Conservation (phyloP, 2,797 vertebrate species). For the Melopsittacus undulatus region DNA sequence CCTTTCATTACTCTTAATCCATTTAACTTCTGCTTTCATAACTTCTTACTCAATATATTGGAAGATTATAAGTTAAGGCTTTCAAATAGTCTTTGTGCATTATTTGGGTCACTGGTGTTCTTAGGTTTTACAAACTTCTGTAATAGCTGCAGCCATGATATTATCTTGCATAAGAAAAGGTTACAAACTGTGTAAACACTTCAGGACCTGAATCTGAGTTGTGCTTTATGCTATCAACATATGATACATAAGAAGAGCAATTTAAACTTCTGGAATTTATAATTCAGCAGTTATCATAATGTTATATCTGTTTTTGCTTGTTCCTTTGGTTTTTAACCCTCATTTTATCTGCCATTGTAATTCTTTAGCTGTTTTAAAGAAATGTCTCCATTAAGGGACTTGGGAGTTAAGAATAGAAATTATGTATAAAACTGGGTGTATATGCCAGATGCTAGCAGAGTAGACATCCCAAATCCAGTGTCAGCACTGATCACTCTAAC, state of each 20-base stretch:
- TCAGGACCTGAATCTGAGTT: neutral
- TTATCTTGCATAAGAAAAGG: neutral
- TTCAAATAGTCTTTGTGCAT: neutral
- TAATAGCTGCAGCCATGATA: neutral
- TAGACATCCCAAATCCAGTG: fast-evolving
- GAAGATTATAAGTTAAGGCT: neutral
- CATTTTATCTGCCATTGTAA: neutral
- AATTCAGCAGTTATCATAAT: neutral
- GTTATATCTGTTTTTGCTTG: neutral
- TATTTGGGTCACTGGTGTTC: neutral
- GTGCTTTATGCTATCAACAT: neutral
- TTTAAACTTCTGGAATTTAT: neutral
- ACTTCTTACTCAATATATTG: neutral
- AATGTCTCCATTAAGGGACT: neutral
- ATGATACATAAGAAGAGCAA: neutral
- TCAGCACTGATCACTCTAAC: neutral
- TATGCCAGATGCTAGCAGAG: neutral
- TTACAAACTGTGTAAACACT: neutral
- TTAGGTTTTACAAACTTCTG: neutral
- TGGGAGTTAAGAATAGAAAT: fast-evolving
- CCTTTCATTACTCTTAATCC: constrained; percentile 36
- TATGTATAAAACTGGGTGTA: neutral
- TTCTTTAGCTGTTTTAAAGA: neutral
- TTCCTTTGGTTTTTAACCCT: neutral
- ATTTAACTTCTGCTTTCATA: constrained; percentile 21